Percentiles rank a stretch among this genome's conserved stretches.
phyloP scores from a whole-genome alignment of 2,888 invertebrate species.

The Exephanes ischioxanthus region DNA sequence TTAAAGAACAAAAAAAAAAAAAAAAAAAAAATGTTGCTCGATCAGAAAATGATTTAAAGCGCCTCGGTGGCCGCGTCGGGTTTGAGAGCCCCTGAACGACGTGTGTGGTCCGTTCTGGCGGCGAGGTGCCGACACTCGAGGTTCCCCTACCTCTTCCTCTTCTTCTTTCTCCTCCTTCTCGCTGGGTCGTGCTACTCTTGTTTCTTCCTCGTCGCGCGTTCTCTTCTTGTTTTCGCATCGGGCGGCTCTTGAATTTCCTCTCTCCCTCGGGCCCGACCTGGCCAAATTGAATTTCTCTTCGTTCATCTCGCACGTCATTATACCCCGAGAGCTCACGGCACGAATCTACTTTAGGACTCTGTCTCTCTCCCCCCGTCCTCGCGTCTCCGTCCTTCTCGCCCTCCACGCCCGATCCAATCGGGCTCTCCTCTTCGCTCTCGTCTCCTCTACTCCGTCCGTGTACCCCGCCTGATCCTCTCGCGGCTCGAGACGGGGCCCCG shows the following conservation, averaged over 20 bases:
- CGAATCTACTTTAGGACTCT: conserved; percentile 81
- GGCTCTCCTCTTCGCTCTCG: conserved; percentile 53
- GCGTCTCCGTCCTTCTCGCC: conserved; percentile 32
- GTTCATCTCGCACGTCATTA: conserved; percentile 82
- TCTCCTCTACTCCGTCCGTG: conserved; percentile 70
- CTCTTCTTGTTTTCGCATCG: conserved; percentile 75
- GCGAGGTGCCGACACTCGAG: conserved; percentile 85
- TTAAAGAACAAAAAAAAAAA: neutral
- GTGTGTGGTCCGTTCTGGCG: conserved; percentile 85
- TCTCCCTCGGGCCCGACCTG: conserved; percentile 55
- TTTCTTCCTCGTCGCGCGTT: conserved; percentile 74
- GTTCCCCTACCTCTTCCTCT: conserved; percentile 73
- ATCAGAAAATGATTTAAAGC: neutral
- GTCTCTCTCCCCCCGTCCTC: conserved; percentile 70
- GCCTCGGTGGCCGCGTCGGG: conserved; percentile 59
- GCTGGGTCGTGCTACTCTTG: conserved; percentile 72
- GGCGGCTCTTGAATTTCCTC: conserved; percentile 58
- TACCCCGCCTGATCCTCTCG: conserved; percentile 32
- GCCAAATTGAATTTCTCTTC: conserved; percentile 68
- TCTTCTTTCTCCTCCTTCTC: conserved; percentile 70
- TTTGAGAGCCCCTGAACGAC: conserved; percentile 83
- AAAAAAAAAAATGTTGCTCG: neutral
- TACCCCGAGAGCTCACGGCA: conserved; percentile 79
- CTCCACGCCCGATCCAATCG: neutral
- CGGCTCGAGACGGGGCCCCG: conserved; percentile 1